Evolutionary conservation across 2,797 vertebrate species (phyloP), one percentile per base, ranked within the genome.

Genomic region (Tauraco hartlaubi): DNA sequence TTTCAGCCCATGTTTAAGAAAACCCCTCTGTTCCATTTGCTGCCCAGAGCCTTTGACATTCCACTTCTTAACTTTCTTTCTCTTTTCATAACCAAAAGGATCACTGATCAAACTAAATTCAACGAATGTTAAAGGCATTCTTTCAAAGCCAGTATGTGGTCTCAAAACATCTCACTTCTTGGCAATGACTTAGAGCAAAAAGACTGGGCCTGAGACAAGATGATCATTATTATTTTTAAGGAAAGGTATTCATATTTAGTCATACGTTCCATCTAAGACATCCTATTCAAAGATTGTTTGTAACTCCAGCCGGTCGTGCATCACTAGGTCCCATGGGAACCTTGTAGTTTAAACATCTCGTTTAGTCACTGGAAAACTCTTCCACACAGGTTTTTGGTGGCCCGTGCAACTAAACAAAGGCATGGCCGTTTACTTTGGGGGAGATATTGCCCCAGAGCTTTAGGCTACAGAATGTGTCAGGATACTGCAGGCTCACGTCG

Each of bases 201-300:
- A 77, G 46, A 41, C 15, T 63, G 35, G 58, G 68, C 33, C 54
- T 71, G 52, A 68, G 54, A 83, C 82, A 72, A 92, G 55, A 92
- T 72, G 46, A 61, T 68, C 16, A n/a, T 88, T 89, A 54, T 92
- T 95, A 78, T 90, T 96, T 87, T 92, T 81, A 80, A 77, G 52
- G 85, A 93, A 86, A 94, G 90, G 85, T 95, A 94, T 88, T 90
- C 52, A 9, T 67, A 92, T 79, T 91, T 85, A 92, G 92, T 96
- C 72, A 94, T 91, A 83, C 3, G 3, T 87, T 94, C 92, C 95
- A 94, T 67, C 75, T 85, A 77, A 77, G 78, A 52, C 72, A 59
- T 83, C 73, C 20, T 77, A 23, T 85, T 95, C 55, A 77, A 80
- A 91, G 48, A 37, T 66, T 95, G 56, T 33, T 88, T 88, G 84